Conservation (phyloP, 2,797 vertebrate species). For the Triplophysa yarkandensis region DNA sequence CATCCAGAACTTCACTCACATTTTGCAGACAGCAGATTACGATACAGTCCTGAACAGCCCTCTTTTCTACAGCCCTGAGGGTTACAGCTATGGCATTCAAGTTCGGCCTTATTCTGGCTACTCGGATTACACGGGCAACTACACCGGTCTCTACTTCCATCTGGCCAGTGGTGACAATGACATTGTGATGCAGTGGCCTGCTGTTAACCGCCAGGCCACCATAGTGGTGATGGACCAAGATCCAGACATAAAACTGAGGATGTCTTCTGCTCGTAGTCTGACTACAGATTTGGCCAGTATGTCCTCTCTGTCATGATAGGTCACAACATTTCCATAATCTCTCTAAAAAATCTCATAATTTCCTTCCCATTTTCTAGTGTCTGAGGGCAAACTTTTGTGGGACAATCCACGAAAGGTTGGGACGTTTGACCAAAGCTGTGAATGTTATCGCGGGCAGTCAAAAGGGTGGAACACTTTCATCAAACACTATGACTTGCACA, state of each 20-base stretch:
- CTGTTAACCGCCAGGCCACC: slow-evolving; percentile 78
- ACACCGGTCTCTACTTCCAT: slow-evolving; percentile 78
- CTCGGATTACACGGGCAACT: slow-evolving; percentile 70
- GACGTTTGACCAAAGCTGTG: slow-evolving; percentile 58
- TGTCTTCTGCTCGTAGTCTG: slow-evolving; percentile 84
- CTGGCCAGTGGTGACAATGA: slow-evolving; percentile 86
- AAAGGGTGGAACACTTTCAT: slow-evolving; percentile 71
- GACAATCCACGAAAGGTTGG: slow-evolving; percentile 74
- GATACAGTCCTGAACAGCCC: slow-evolving; percentile 71
- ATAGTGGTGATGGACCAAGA: slow-evolving; percentile 89
- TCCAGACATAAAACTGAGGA: slow-evolving; percentile 78
- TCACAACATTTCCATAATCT: no score
- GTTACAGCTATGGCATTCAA: slow-evolving; percentile 80
- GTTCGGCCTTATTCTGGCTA: slow-evolving; percentile 68
- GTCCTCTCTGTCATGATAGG: neutral
- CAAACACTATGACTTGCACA: slow-evolving; percentile 71
- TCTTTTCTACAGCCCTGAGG: slow-evolving; percentile 86
- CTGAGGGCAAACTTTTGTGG: slow-evolving; percentile 67
- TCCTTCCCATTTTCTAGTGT: slow-evolving; percentile 44
- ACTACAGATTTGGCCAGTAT: slow-evolving; percentile 75
- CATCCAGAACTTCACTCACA: slow-evolving; percentile 78
- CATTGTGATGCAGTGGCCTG: slow-evolving; percentile 86
- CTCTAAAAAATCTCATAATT: no score
- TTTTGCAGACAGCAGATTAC: slow-evolving; percentile 63
- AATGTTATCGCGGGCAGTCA: slow-evolving; percentile 60